A percentile compares a stretch with the other conserved stretches of the same genome.
Conservation (phyloP, 2,113 vertebrate species). For the Lichenostomus cassidix region DNA sequence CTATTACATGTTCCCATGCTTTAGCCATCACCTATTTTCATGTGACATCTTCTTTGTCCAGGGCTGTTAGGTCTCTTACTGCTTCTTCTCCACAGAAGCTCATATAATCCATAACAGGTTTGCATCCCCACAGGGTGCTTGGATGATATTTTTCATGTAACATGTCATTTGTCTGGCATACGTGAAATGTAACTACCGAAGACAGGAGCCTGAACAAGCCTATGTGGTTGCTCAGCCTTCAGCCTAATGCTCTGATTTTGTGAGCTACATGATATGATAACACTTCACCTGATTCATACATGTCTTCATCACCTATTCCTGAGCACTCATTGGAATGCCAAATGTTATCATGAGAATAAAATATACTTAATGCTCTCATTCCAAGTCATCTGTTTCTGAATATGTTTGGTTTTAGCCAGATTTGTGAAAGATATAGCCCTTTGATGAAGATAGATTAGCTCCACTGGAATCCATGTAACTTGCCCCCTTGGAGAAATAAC, state of each 20-base stretch:
- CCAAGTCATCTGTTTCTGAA: not conserved
- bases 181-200: not conserved
- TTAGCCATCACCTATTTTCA: not conserved
- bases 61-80: not conserved
- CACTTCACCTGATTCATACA: not conserved
- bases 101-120: not conserved
- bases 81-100: not conserved
- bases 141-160: not conserved
- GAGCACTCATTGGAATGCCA: not conserved
- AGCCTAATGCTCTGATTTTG: not conserved
- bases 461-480: not conserved
- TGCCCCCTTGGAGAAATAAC: not conserved
- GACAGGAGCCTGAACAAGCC: not conserved
- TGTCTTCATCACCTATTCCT: slow-evolving; percentile 1
- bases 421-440: not conserved
- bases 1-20: not conserved
- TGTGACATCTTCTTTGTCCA: not conserved
- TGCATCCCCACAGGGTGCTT: not conserved
- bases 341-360: not conserved
- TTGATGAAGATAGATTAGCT: slow-evolving; percentile 2
- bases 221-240: not conserved
- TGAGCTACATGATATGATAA: not conserved
- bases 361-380: not conserved
- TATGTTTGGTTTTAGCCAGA: not conserved
- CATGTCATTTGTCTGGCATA: not conserved